Percentiles rank a stretch among this genome's conserved stretches.
phyloP scores from a whole-genome alignment of 1,140 invertebrate species.

The Micrasema minimum region DNA sequence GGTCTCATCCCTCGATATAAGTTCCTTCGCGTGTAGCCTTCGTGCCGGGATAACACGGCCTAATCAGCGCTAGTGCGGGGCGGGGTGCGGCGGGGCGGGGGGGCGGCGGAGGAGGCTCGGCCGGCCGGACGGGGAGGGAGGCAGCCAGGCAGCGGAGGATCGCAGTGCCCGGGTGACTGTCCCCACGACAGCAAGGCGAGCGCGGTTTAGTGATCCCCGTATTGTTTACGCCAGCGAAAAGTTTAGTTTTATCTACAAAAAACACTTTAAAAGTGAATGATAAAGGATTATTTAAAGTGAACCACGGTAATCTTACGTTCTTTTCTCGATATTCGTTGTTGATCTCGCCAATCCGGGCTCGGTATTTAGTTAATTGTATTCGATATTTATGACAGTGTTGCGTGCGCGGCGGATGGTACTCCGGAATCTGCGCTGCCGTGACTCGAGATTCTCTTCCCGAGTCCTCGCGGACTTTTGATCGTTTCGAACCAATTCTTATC shows the following conservation, averaged over 20 bases:
- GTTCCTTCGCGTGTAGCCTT: conserved; percentile 40
- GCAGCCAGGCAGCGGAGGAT: conserved; percentile 57
- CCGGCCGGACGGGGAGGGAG: too few relatives aligned
- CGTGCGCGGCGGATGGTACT: conserved; percentile 27
- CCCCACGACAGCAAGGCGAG: conserved; percentile 33
- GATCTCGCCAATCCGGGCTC: conserved; percentile 11
- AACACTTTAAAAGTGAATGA: not conserved
- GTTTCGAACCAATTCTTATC: not conserved
- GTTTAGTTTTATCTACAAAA: not conserved
- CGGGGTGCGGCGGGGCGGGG: conserved; percentile 55
- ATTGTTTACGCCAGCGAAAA: conserved; percentile 25
- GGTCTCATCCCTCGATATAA: not conserved
- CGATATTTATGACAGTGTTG: conserved; percentile 39
- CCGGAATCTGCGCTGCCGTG: conserved; percentile 16
- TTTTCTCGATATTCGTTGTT: not conserved
- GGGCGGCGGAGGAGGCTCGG: conserved; percentile 57
- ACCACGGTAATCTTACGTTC: not conserved
- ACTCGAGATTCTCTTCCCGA: not conserved
- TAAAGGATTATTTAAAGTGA: not conserved
- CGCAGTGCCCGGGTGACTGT: conserved; percentile 46
- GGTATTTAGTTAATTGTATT: conserved; percentile 32
- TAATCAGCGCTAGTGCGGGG: conserved; percentile 55
- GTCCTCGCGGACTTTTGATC: not conserved
- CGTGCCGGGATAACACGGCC: conserved; percentile 39
- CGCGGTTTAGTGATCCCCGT: conserved; percentile 4